phyloP scores from a whole-genome alignment of 2,113 vertebrate species.

The Oceanodroma tethys region DNA sequence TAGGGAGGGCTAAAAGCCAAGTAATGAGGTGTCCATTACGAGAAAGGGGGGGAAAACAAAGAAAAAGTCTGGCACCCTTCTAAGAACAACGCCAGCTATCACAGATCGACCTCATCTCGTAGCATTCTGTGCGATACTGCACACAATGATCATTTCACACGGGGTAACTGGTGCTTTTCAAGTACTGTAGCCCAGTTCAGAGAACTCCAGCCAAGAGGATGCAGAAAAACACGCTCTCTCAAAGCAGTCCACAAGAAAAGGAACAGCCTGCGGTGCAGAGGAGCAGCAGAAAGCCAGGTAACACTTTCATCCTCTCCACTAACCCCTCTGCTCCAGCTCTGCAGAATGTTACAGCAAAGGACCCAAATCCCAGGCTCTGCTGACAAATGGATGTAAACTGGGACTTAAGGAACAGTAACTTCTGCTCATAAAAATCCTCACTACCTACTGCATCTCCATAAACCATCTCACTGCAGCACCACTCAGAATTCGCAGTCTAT shows the following conservation, averaged over 20 bases:
- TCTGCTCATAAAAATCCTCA: neutral
- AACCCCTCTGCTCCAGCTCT: neutral
- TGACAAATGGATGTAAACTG: neutral
- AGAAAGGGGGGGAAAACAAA: fast-evolving
- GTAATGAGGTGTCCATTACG: neutral
- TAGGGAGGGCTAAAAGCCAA: neutral
- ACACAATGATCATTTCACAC: neutral
- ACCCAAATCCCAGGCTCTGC: neutral
- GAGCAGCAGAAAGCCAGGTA: neutral
- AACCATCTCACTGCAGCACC: neutral
- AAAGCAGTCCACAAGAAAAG: neutral
- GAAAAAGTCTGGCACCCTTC: neutral
- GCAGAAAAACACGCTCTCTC: neutral
- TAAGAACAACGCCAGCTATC: neutral
- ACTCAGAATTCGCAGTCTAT: fast-evolving
- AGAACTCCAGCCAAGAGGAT: neutral
- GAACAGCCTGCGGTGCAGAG: neutral
- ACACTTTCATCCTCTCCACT: neutral
- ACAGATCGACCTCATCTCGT: neutral
- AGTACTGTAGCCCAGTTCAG: neutral
- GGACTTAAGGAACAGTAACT: neutral
- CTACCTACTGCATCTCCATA: neutral
- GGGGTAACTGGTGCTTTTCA: neutral
- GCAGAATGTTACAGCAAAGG: neutral
- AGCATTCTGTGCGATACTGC: neutral